Base-by-base conservation (phyloP, 2,888 invertebrate genomes). In the Temnothorax ravouxi region DNA sequence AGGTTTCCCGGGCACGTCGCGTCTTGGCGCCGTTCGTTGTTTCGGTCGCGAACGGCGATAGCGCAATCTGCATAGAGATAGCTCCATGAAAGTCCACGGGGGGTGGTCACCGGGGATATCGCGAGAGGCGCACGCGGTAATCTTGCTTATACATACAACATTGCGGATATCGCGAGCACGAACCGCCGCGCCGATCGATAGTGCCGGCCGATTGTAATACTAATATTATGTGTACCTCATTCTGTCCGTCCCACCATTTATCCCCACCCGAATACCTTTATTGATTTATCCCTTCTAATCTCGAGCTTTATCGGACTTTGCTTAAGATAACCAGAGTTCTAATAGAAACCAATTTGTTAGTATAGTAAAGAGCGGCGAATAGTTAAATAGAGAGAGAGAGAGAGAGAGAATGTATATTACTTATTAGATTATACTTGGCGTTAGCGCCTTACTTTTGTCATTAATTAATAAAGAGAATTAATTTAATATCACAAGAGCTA, bases 61-160 rank as follows among this genome's bases (percentile, higher is more conserved):
- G 84, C 56, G 67, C 86, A 86, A 89, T 89, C 88, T 88, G 87
- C 88, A 88, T 88, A 87, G 83, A 88, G 81, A 88, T 86, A 76
- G 83, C 67, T 61, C 83, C 61, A 86, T 86, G 83, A 84, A 82
- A 86, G 83, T 84, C 82, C 75, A 82, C 75, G 54, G 74, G 59
- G 9, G 59, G 6, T 25, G 34, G 47, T 56, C 87, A 52, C 81
- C 25, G 34, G 83, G 84, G 86, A 84, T 72, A 80, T 84, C 82
- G 61, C 72, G 74, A 62, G 72, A 66, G 47, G 44, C n/a, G 59
- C 61, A 50, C 59, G 21, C 34, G 77, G 47, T 74, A 82, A 67
- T 79, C 86, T 79, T 69, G 82, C 80, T 84, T 83, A 79, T 79
- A 86, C 62, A 67, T 62, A 86, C 50, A 80, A 54, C 69, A 71